phyloP scores from a whole-genome alignment of 2,888 invertebrate genomes.

The Rotaria macrura region DNA sequence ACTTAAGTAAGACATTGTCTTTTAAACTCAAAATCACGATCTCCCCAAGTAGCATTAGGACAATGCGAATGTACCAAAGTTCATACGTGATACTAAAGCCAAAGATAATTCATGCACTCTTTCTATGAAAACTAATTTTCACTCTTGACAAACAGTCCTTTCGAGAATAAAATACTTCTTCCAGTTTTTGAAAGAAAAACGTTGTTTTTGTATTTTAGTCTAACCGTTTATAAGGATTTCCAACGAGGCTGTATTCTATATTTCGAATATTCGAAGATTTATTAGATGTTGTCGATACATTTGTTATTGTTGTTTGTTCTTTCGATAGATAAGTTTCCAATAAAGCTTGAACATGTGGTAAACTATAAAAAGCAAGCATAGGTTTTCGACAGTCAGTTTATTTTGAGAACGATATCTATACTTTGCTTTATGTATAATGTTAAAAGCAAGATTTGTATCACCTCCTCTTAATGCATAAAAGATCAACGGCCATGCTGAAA shows the following conservation, averaged over 20 bases:
- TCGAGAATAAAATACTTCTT: too few species aligned
- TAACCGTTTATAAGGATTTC: slow-evolving; percentile 16
- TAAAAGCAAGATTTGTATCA: not conserved
- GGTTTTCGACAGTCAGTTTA: not conserved
- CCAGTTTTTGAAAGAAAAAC: too few species aligned
- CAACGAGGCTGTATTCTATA: slow-evolving; percentile 16
- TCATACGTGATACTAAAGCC: too few species aligned
- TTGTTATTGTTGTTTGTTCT: not conserved
- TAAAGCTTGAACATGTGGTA: not conserved
- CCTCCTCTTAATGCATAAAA: slow-evolving; percentile 13
- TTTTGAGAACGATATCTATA: not conserved
- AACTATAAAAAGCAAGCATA: not conserved
- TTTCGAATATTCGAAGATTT: slow-evolving; percentile 10
- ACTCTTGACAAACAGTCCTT: too few species aligned
- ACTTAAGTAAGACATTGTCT: too few species aligned
- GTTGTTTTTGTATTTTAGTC: not conserved
- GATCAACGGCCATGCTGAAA: slow-evolving; percentile 9
- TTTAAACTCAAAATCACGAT: too few species aligned
- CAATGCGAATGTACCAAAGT: too few species aligned
- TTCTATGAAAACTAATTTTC: too few species aligned
- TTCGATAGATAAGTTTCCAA: slow-evolving; percentile 2
- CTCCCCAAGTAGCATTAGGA: too few species aligned
- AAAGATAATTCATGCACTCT: too few species aligned
- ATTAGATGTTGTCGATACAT: not conserved
- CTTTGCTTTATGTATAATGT: not conserved